These are phyloP conservation scores for Ceratina japonica DNA, from an alignment of 1,140 invertebrate species.

Conservation along the genomic window DNA sequence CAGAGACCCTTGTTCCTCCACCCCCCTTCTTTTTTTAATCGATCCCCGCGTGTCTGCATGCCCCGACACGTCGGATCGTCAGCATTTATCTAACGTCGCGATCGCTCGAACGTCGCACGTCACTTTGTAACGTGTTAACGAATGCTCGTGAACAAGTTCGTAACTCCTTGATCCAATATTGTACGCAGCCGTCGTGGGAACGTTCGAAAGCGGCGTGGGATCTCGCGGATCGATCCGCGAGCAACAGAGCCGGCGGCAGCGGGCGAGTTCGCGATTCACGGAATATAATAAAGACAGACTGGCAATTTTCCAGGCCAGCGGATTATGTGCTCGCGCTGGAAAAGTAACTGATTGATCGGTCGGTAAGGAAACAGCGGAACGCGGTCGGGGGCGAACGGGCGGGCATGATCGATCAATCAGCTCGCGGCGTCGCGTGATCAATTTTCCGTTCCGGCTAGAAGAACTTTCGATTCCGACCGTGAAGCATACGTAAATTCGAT, in stretches of 20 bases:
- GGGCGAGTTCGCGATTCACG: constrained; percentile 25
- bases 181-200: background rate
- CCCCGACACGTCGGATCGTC: constrained; percentile 39
- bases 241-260: constrained; percentile 1
- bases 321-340: constrained; percentile 39
- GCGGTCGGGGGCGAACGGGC: background rate
- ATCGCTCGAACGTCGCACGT: background rate
- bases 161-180: too few relatives aligned
- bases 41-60: constrained; percentile 31
- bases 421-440: constrained; percentile 46
- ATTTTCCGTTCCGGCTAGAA: constrained; percentile 32
- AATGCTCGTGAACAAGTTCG: too few relatives aligned
- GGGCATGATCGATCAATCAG: constrained; percentile 58
- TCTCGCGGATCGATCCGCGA: constrained; percentile 3
- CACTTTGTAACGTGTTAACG: too few relatives aligned
- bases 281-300: constrained; percentile 50
- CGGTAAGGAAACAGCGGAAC: constrained; percentile 49
- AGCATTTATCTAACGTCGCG: background rate
- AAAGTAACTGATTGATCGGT: constrained; percentile 61
- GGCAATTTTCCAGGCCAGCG: constrained; percentile 57
- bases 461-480: constrained; percentile 2
- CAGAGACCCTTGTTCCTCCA: too few relatives aligned
- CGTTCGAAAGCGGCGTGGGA: background rate
- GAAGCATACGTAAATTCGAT: background rate
- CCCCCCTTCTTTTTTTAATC: background rate